Evolutionary conservation across 2,797 vertebrate species (phyloP), one percentile per base, ranked within the genome.

Genomic region (Phoeniculus purpureus): DNA sequence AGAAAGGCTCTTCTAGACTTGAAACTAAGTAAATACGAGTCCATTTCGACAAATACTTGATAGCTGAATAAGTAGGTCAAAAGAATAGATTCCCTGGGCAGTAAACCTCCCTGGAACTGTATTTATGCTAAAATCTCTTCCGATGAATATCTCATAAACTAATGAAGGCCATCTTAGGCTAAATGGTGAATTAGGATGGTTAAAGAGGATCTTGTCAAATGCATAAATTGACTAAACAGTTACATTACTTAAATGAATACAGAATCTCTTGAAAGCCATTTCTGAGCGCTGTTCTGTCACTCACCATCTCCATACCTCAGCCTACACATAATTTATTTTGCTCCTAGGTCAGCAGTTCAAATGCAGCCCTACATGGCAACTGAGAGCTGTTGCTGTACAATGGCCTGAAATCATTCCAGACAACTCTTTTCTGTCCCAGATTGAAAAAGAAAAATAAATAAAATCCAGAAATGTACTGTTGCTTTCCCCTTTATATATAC

Each of bases 71-170:
- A 93, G 55, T 71, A 56, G 47, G 65, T 80, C 89, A 93, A 93
- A 93, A 91, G 78, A 90, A 85, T 58, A 62, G 88, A 94, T 95
- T 95, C 89, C 87, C 82, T 76, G 66, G 86, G 75, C 1, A 0
- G 64, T 92, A 96, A 96, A 82, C 85, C 94, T 94, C 93, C 89
- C 75, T 95, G 92, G 94, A 96, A 90, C 94, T 79, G 81, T 90
- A 87, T 93, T 95, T 94, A 90, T 94, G 90, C 84, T 93, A 85
- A 94, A 94, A 91, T 92, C 85, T 89, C 68, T 87, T 92, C 62
- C 23, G 8, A 61, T 82, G 56, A 92, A 95, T 96, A 94, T 94
- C 93, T 96, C 87, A 96, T 86, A 94, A 92, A 91, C 62, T 94
- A 94, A 95, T 77, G 88, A 94, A 92, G 88, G 81, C 93, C 86